Evolutionary conservation across 2,797 vertebrate genomes (phyloP), one percentile per base, ranked within the genome.

Genomic region (Chloroceryle amazona): DNA sequence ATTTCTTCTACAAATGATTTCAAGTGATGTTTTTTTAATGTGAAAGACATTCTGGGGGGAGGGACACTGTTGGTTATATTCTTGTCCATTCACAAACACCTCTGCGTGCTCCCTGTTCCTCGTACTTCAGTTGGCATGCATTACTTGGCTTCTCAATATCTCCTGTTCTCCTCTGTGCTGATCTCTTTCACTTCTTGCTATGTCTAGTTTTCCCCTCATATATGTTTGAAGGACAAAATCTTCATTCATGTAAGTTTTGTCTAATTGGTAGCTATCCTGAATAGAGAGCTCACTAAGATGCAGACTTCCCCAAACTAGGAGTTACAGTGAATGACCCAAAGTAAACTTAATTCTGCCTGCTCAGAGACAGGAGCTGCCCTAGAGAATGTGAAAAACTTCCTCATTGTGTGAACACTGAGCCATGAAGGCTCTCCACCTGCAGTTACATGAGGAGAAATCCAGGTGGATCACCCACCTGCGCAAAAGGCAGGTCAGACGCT

Each of bases 71-170:
- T 80, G 35, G 6, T 73, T 54, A 35, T 52, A 23, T 66, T 86
- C 22, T 79, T 75, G 17, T 54, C 6, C 3, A 6, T 58, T 47
- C 35, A 20, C 73, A 25, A 83, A 31, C 18, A 28, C 5, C 84
- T 65, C 23, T 75, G 35, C n/a, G 3, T n/a, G 7, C 12, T 61
- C 12, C 33, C 13, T 17, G 33, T 52, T 83, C n/a, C 46, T 79
- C 0, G 0, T 54, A 46, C n/a, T 73, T 82, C 11, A 55, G 1
- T 29, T 0, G 0, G 7, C 21, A 31, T 70, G n/a, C 37, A 37
- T 67, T 28, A 71, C 61, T 42, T 42, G 33, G 22, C 49, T 89
- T 63, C 46, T 79, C 28, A 54, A 17, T 39, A 11, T 37, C 39
- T 80, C 31, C 11, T 52, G 5, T 63, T 91, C 63, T 39, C 16